These are phyloP conservation scores for Halesus radiatus DNA, from an alignment of 1,140 invertebrate genomes.

Conservation along the genomic window DNA sequence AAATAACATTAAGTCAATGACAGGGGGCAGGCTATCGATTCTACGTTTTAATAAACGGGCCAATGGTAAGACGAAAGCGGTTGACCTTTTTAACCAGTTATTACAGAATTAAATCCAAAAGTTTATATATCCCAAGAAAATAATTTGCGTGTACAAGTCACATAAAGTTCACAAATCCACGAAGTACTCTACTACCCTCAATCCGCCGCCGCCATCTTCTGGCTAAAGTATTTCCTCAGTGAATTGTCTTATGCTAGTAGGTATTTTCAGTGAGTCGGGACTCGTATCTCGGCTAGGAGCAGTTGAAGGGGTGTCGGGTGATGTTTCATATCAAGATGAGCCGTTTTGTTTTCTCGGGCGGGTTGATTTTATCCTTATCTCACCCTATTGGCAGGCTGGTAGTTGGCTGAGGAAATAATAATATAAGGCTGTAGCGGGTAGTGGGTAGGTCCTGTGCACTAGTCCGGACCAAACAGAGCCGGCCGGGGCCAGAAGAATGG, in stretches of 20 bases:
- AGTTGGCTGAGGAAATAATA: background rate
- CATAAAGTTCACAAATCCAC: conserved; percentile 11
- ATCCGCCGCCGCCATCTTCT: background rate
- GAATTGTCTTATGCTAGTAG: background rate
- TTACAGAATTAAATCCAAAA: background rate
- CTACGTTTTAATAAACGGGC: no score
- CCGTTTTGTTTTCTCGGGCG: conserved; percentile 25
- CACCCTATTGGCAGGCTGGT: conserved; percentile 15
- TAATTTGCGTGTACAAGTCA: background rate
- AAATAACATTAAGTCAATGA: no score
- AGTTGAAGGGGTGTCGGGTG: conserved; percentile 3
- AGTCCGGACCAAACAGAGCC: background rate
- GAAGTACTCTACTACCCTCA: background rate
- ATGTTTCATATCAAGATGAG: conserved; percentile 30
- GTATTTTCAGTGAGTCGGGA: background rate
- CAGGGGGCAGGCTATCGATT: no score
- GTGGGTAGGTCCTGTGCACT: no score
- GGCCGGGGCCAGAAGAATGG: conserved; percentile 35
- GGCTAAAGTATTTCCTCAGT: background rate
- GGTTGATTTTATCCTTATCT: conserved; percentile 35
- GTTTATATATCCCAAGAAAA: background rate
- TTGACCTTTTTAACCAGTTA: background rate
- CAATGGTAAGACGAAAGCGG: no score
- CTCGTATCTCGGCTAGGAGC: conserved; percentile 1
- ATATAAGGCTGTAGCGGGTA: background rate